These are phyloP conservation scores for Melospiza georgiana DNA, from an alignment of 2,113 vertebrate species.

Conservation along the genomic window DNA sequence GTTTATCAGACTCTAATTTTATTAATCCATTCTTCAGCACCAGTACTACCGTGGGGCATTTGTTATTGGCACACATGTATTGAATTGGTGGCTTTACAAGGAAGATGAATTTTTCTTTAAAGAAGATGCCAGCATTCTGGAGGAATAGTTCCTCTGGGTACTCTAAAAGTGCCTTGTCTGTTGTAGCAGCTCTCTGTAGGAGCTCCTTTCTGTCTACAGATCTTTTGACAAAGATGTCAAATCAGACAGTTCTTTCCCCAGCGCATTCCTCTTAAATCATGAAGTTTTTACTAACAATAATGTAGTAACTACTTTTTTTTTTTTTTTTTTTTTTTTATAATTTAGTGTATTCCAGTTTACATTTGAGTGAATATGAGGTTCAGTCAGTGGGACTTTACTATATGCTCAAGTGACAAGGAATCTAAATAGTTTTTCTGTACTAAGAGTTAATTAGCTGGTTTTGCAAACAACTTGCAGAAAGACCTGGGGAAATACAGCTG, in stretches of 20 bases:
- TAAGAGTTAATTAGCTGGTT: not conserved
- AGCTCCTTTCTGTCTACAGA: not conserved
- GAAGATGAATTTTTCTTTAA: slow-evolving; percentile 41
- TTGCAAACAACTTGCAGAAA: not conserved
- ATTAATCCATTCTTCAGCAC: not conserved
- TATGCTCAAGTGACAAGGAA: not conserved
- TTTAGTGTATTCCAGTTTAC: not conserved
- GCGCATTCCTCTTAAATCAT: not conserved
- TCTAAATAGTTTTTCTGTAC: not conserved
- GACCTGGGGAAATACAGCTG: not conserved
- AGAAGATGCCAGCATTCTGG: not conserved
- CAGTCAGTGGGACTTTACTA: not conserved
- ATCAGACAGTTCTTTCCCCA: not conserved
- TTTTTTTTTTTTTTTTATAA: not conserved
- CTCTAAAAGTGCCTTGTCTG: not conserved
- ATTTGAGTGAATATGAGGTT: not conserved
- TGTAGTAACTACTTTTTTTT: not conserved
- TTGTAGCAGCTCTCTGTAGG: not conserved
- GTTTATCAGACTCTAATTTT: slow-evolving; percentile 1
- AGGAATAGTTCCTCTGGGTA: not conserved
- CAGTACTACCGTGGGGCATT: not conserved
- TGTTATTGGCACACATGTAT: slow-evolving; percentile 11
- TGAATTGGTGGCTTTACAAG: slow-evolving; percentile 4
- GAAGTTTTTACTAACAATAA: not conserved
- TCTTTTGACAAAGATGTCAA: not conserved